These are phyloP conservation scores for Palythoa grandis DNA, from an alignment of 92 coral and sea anemone species.

Conservation along the genomic window DNA sequence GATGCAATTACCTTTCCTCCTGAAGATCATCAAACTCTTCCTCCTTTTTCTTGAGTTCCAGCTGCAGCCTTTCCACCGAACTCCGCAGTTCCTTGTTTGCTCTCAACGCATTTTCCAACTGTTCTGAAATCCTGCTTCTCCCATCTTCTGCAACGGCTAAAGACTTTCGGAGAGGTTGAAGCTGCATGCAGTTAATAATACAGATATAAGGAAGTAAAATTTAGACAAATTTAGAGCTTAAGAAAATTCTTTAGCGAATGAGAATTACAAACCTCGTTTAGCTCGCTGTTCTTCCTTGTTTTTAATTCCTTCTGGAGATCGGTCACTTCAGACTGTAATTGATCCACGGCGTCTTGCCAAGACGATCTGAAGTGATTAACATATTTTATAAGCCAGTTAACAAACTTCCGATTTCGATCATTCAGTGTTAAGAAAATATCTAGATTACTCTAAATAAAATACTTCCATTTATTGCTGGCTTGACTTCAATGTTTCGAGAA, in stretches of 20 bases:
- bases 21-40: slow-evolving; percentile 71
- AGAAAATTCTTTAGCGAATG: background rate
- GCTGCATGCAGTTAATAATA: slow-evolving; percentile 19
- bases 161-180: slow-evolving; percentile 82
- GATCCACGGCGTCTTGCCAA: slow-evolving; percentile 66
- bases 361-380: slow-evolving; percentile 54
- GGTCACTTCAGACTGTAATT: slow-evolving; percentile 71
- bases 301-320: slow-evolving; percentile 69
- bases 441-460: background rate
- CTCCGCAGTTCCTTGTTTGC: slow-evolving; percentile 82
- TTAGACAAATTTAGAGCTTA: too few relatives aligned
- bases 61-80: slow-evolving; percentile 76
- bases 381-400: background rate
- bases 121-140: slow-evolving; percentile 66
- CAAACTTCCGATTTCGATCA: background rate
- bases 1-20: slow-evolving; percentile 61
- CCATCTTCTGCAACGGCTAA: slow-evolving; percentile 74
- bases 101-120: slow-evolving; percentile 73
- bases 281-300: slow-evolving; percentile 57
- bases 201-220: too few relatives aligned
- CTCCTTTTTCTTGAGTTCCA: slow-evolving; percentile 76
- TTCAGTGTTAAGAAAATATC: background rate
- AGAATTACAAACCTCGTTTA: slow-evolving; percentile 64
- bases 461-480: too few relatives aligned
- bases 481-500: too few relatives aligned